These are phyloP conservation scores for Alcedo atthis DNA, from an alignment of 2,797 vertebrate species.

Conservation along the genomic window DNA sequence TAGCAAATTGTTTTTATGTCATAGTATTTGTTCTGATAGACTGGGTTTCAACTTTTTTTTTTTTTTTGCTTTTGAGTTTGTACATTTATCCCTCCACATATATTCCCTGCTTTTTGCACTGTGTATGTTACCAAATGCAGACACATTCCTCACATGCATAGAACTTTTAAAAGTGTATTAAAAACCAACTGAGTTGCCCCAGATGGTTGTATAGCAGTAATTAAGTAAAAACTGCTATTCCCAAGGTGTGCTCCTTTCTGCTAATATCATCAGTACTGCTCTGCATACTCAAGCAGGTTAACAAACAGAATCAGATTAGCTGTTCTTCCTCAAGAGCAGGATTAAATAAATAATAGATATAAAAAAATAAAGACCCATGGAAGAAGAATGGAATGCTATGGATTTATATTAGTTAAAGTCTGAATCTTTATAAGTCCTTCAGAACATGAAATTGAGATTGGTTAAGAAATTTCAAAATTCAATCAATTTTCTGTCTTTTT, in stretches of 20 bases:
- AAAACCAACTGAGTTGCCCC: conserved; percentile 33
- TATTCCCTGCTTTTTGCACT: background rate
- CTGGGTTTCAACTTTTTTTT: background rate
- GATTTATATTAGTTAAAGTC: background rate
- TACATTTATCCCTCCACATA: background rate
- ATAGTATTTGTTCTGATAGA: background rate
- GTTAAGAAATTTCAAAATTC: background rate
- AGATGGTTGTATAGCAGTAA: background rate
- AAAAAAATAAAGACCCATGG: background rate
- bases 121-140: background rate
- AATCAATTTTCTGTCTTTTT: background rate
- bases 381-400: background rate
- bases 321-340: conserved; percentile 8
- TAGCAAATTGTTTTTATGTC: background rate
- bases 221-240: conserved; percentile 56
- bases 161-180: conserved; percentile 21
- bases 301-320: background rate
- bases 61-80: background rate
- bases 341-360: background rate
- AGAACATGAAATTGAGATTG: background rate
- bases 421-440: fast-evolving
- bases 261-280: conserved; percentile 14
- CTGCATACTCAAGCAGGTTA: conserved; percentile 16
- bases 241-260: conserved; percentile 40
- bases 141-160: background rate